Base-by-base conservation (phyloP, 2,113 vertebrate genomes). In the Leucosticte australis region DNA sequence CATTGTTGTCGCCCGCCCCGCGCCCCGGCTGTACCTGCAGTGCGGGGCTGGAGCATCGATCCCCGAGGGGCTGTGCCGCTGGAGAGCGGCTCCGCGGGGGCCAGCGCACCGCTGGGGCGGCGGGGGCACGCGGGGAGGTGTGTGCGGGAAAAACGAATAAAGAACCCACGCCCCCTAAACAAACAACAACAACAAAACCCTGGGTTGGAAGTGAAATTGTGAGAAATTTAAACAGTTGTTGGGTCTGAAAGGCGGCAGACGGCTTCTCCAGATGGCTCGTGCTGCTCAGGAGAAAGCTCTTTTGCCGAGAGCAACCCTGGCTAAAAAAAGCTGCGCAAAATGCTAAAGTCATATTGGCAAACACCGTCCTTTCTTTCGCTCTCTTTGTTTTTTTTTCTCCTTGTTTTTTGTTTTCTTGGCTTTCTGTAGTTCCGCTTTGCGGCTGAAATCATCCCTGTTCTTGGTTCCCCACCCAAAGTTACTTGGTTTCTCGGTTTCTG, bases 241-340 rank as follows among this genome's bases (percentile, higher is more conserved):
- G 22, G 18, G 41, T 31, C 55, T 53, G 63, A 73, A 56, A 89
- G 87, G 52, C 55, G 57, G 87, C 83, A 94, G 89, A 92, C 89
- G 86, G 67, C 75, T 93, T 31, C 79, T 93, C 91, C 95, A 94
- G 91, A 94, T 88, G 94, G 94, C 49, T 87, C 2, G 24, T 37
- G 73, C 81, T 73, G 83, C 59, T 11, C 50, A 73, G 79, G 83
- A 73, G 89, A 89, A 77, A 79, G 44, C 20, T 74, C 55, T 56
- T 18, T n/a, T 62, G 56, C 20, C 27, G 67, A 79, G 76, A 76
- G 52, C 27, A 0, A 76, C 60, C 86, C 56, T 63, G 60, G 46
- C 57, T 86, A 55, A 79, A 76, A 84, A 85, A 85, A 90, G 56
- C 89, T 80, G 79, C 41, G 26, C 8, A 6, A 90, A 88, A 95